Conservation (phyloP, 2,888 invertebrate species). For the Acanthosepion pharaonis region DNA sequence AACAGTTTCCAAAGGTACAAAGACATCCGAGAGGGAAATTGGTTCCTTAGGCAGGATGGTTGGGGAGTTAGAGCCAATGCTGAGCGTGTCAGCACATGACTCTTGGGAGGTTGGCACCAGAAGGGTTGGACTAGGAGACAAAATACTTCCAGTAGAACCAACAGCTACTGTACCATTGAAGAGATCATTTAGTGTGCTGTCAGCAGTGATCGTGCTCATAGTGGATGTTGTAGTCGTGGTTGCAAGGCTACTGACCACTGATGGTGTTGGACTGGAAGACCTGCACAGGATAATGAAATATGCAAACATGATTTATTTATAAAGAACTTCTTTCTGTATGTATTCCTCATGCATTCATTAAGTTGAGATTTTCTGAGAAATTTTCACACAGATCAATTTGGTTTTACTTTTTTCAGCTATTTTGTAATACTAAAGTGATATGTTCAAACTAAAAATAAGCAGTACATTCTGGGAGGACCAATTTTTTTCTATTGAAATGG, state of each 20-base stretch:
- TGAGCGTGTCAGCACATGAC: not conserved
- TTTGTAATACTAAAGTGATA: too few relatives aligned
- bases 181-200: not conserved
- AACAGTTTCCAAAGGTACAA: constrained; percentile 84
- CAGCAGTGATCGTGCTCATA: not conserved
- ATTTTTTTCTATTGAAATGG: too few relatives aligned
- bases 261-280: not conserved
- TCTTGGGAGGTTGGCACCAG: constrained; percentile 49
- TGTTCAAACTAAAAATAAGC: too few relatives aligned
- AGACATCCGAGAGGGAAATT: constrained; percentile 81
- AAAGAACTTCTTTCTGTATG: too few relatives aligned
- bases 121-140: constrained; percentile 49
- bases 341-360: too few relatives aligned
- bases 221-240: not conserved
- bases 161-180: not conserved
- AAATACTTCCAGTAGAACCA: not conserved
- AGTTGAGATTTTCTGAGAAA: too few relatives aligned
- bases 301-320: not conserved
- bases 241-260: not conserved
- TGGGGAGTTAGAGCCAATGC: constrained; percentile 48
- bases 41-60: constrained; percentile 74
- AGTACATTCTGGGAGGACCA: too few relatives aligned
- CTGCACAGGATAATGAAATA: constrained; percentile 13
- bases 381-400: too few relatives aligned
- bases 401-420: too few relatives aligned